Base-by-base conservation (phyloP, 2,113 vertebrate species). In the Atherinomorus stipes region DNA sequence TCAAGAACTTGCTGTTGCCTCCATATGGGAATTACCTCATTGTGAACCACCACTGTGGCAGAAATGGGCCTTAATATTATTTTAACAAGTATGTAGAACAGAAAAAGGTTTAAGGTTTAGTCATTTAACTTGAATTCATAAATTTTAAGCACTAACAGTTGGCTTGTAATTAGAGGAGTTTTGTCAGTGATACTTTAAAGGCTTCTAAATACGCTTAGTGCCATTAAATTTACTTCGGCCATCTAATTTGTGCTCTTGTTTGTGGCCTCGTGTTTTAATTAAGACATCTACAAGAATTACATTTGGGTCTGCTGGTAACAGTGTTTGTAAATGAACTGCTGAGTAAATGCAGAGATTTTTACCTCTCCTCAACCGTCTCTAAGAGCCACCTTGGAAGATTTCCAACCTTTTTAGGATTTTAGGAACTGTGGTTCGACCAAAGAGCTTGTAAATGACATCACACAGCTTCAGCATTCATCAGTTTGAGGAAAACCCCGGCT, bases 11-110 rank as follows among this genome's bases (percentile, higher is more conserved):
- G 83, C 73, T 81, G 81, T 56, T 65, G 67, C 66, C 37, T 84
- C 37, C 8, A 67, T 71, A 56, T 81, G 38, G 60, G 71, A 68
- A 83, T 84, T 81, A 84, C 83, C 81, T 85, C 23, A 53, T 60
- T 85, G 58, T 84, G 69, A 68, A 64, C 28, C 34, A 50, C 54
- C 6, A 6, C 51, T 45, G 11, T 70, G 31, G 61, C 47, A 69
- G 77, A 79, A 74, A 60, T 28, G 34, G 25, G 59, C 49, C 31
- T 15, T 54, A 79, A 70, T 58, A 58, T 71, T 71, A 78, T 71
- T 54, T 79, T 52, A 53, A 68, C n/a, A 64, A 72, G 76, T 40
- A 28, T 45, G 59, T 77, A 19, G 3, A 23, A 60, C 45, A 64
- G n/a, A 26, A 47, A 71, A 60, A 63, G 61, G 22, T 71, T 71